Base-by-base conservation (phyloP, 1,140 invertebrate genomes). In the Drosophila aff. region DNA sequence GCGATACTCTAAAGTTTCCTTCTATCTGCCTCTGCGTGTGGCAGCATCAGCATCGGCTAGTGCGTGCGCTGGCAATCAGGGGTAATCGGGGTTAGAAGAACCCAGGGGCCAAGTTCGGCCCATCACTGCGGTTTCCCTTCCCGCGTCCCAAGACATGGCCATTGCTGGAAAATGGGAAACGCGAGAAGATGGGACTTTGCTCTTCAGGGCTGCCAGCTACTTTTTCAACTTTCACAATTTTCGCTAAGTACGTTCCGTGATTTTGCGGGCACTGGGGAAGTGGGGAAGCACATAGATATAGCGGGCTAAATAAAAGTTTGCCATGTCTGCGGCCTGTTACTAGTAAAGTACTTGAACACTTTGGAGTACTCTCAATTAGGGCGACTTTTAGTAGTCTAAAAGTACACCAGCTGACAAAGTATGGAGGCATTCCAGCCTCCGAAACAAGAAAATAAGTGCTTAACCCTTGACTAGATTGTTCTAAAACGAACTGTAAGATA, bases 201-300 rank as follows among this genome's bases (percentile, higher is more conserved):
- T 73, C 40, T 77, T 60, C 64, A 53, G 52, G 64, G 62, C 79
- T 71, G 65, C 40, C 43, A 66, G 46, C 69, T 72, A 87, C 83
- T 87, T 89, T 89, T 78, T 40, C 62, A 87, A 87, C 83, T 87
- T 87, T 87, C 84, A 83, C 84, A 84, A 89, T 83, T 77, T 81
- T 65, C 60, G 59, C 73, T 89, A 89, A 87, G 83, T 89, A 85
- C 84, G 81, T 89, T 89, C 64, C 83, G 50, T 89, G 83, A 87
- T 87, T 89, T 79, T 77, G 66, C 57, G 47, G 59, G 41, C 41
- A 59, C 40, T 41, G 59, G 38, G 64, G 43, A 66, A 77, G 50
- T 41, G 31, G 50, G 28, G 11, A 60, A 21, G 36, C 11, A 50
- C 26, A 49, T 41, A 73, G 33, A 33, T 31, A 41, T 36, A 72